phyloP scores from a whole-genome alignment of 2,888 invertebrate species.

The Galeopsomyia nigrocyanea region DNA sequence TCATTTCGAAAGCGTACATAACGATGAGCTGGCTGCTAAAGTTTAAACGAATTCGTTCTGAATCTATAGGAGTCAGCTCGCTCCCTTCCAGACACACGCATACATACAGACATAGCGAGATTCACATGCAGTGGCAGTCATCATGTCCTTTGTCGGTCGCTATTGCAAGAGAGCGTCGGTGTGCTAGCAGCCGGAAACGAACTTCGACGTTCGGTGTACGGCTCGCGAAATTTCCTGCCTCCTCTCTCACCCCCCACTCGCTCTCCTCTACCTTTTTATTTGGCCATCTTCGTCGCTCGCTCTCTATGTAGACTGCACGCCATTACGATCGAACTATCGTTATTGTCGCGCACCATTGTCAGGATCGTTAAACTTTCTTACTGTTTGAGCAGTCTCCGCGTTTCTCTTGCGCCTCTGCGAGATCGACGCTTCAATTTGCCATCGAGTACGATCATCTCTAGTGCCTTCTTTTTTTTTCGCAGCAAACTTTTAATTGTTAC shows the following conservation, averaged over 20 bases:
- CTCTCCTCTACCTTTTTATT: slow-evolving; percentile 21
- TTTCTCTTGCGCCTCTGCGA: background rate
- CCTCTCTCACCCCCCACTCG: background rate
- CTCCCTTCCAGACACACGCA: background rate
- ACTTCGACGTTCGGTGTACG: slow-evolving; percentile 41
- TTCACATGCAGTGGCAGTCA: background rate
- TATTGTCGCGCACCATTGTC: slow-evolving; percentile 39
- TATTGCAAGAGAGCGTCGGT: slow-evolving; percentile 23
- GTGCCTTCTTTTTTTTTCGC: too few relatives aligned
- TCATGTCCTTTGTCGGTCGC: slow-evolving; percentile 43
- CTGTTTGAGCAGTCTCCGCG: slow-evolving; percentile 16
- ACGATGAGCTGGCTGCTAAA: background rate
- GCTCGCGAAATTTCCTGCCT: slow-evolving; percentile 46
- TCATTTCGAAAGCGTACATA: background rate
- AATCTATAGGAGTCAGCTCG: background rate
- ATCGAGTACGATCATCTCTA: too few relatives aligned
- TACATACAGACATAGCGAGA: background rate
- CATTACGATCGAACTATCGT: slow-evolving; percentile 44
- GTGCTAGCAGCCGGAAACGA: slow-evolving; percentile 41
- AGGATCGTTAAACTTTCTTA: slow-evolving; percentile 47
- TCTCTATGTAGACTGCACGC: slow-evolving; percentile 30
- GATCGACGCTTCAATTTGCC: too few relatives aligned
- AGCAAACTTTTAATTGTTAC: too few relatives aligned
- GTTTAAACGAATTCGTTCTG: background rate
- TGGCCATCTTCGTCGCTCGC: slow-evolving; percentile 15